A percentile compares a stretch with the other conserved stretches of the same genome.
Evolutionary conservation across 2,113 vertebrate species (phyloP).

Genomic region (human (Homo sapiens)): GRCh38 chr11:15154001-15154500

Average conservation of each 20-base stretch:
- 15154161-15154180: background rate
- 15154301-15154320: background rate
- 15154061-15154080: background rate
- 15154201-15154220: background rate
- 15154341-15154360: background rate
- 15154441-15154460: slow-evolving; percentile 54
- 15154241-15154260: background rate
- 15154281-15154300: background rate
- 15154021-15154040: background rate
- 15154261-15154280: background rate
- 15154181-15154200: background rate
- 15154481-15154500: background rate
- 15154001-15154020: background rate
- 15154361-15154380: slow-evolving; percentile 24
- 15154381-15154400: slow-evolving; percentile 15
- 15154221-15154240: slow-evolving; percentile 34
- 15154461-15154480: slow-evolving; percentile 57
- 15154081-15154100: background rate
- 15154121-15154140: background rate
- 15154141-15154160: background rate
- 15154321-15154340: background rate
- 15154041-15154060: background rate
- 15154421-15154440: slow-evolving; percentile 61
- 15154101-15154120: background rate
- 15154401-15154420: slow-evolving; percentile 41